Evolutionary conservation across 2,113 vertebrate genomes (phyloP), one percentile per base, ranked within the genome.

Genomic region (Colius striatus): DNA sequence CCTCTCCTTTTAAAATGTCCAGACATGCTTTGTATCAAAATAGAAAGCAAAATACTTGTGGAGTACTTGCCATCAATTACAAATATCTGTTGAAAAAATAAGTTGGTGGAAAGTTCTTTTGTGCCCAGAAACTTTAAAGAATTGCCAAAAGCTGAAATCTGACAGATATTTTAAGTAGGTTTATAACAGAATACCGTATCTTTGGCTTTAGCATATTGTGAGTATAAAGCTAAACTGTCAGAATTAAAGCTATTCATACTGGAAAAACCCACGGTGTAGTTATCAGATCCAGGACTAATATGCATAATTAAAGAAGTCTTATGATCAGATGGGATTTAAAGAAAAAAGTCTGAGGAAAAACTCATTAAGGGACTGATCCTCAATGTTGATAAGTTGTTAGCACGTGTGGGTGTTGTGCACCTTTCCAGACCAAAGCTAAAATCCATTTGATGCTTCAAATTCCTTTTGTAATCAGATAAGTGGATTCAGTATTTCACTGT

Each of bases 191-290:
- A 87, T 38, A 48, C 19, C 4, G 0, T 73, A 60, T 73, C 77
- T 73, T 61, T 80, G n/a, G 36, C 57, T 92, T 82, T 58, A 91
- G 73, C 16, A 29, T 73, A 48, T 85, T 36, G 20, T 38, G 27
- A 71, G 9, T 61, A 72, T 62, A 58, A 94, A 95, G 85, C 32
- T 77, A 93, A 82, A 94, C 27, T 93, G 77, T 63, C 74, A 92
- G 76, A 92, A 94, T 87, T 84, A 94, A 92, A 93, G 63, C 75
- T 93, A 82, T 85, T 96, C 80, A 82, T 45, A 36, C 62, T 80
- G 72, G 54, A 81, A 88, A 86, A 93, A n/a, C 22, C 61, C 78
- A 87, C 29, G 70, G 51, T 8, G 36, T 27, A 63, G 67, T 83
- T 87, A 93, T 90, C 75, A 85, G 61, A 65, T 92, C 57, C 62